Evolutionary conservation across 1,140 invertebrate species (phyloP), one percentile per base, ranked within the genome.

Genomic region (Stegodyphus mimosarum): DNA sequence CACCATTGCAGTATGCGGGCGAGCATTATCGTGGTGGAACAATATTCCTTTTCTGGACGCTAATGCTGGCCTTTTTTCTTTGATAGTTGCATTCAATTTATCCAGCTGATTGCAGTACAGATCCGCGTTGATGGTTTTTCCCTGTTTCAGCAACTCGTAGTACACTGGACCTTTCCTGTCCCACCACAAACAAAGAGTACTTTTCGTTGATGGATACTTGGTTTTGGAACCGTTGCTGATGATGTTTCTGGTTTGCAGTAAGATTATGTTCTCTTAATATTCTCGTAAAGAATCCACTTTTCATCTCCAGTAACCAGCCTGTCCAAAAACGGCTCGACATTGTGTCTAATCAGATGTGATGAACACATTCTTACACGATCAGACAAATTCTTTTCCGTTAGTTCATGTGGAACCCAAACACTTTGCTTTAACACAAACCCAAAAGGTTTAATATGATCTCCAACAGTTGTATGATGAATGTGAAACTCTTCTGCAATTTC

Each of bases 1-100:
- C 71, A 73, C 50, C 71, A 73, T 52, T 73, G 71, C 71, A 73
- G 71, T 73, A 73, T 73, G 71, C 71, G 13, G 71, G 10, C 71
- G 71, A 73, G 71, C 71, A 73, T 73, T 73, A 73, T 73, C 49
- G 64, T 77, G 75, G 63, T 77, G 75, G 75, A 77, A 67, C 75
- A 53, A 63, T 67, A 66, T 67, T 70, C 75, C 75, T 77, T 67
- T 77, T 77, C 75, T 77, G n/a, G 49, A 77, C 64, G 13, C 75
- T 77, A 77, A 77, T 77, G 75, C 63, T 52, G 63, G 75, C 63
- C 75, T 77, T 77, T 77, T 77, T 77, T 77, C 64, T 77, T 77
- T 77, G 75, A 77, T 77, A 77, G 75, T 60, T 77, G 75, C 75
- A 77, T 77, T 77, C 75, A 77, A 77, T 77, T 77, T 77, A 77